A percentile compares a stretch with the other conserved stretches of the same genome.
These are phyloP conservation scores for Limnephilus rhombicus DNA, from an alignment of 2,888 invertebrate genomes.

Conservation along the genomic window DNA sequence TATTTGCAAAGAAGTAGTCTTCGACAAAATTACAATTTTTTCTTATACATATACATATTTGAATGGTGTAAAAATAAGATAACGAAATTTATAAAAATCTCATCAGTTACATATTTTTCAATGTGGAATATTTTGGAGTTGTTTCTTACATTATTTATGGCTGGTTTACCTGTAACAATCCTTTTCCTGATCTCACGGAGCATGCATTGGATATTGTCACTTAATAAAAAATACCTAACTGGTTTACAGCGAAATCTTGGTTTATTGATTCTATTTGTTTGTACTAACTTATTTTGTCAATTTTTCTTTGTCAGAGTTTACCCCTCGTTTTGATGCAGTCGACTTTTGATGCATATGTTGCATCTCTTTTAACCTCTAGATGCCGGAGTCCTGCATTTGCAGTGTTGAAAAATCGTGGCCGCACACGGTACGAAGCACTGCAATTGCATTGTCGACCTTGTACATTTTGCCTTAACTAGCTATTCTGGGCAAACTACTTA, in stretches of 20 bases:
- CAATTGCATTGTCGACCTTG: too few relatives aligned
- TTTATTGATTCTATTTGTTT: neutral
- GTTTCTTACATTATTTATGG: neutral
- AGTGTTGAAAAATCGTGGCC: too few relatives aligned
- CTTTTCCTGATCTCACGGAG: constrained; percentile 43
- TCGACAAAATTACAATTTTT: too few relatives aligned
- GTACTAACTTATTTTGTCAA: neutral
- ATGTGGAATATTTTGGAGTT: neutral
- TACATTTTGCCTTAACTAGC: too few relatives aligned
- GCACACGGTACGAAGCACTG: too few relatives aligned
- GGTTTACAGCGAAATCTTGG: neutral
- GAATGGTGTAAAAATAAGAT: neutral
- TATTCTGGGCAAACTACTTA: too few relatives aligned
- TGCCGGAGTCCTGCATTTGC: too few relatives aligned
- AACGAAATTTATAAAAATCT: neutral
- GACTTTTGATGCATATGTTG: neutral
- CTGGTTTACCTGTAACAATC: constrained; percentile 3
- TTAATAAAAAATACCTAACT: neutral
- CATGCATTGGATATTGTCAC: constrained; percentile 41
- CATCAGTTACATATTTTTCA: neutral
- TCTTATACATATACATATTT: too few relatives aligned
- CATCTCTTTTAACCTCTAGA: neutral
- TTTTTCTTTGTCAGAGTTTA: neutral
- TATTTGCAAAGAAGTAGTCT: too few relatives aligned
- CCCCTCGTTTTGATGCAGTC: neutral